These are phyloP conservation scores for Tenebrosternarchus preto DNA, from an alignment of 2,113 vertebrate species.

Conservation along the genomic window DNA sequence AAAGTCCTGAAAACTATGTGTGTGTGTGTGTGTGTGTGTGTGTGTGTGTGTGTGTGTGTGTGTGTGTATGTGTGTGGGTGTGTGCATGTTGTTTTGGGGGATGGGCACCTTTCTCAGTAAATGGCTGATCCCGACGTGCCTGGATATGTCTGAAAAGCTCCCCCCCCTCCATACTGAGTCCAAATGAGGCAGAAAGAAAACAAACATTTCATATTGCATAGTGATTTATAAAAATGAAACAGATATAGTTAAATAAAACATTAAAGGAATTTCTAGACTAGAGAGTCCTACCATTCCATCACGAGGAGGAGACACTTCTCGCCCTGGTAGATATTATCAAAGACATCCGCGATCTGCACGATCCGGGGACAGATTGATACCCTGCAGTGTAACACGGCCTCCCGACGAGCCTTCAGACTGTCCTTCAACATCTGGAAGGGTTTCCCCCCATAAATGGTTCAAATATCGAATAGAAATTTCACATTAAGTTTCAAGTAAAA, in stretches of 20 bases:
- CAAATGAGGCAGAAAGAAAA: conserved; percentile 25
- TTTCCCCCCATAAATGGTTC: neutral
- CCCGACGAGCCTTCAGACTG: conserved; percentile 81
- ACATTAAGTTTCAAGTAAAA: neutral
- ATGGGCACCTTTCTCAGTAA: conserved; percentile 84
- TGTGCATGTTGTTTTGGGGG: neutral
- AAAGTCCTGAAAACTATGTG: too few relatives aligned
- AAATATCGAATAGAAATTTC: neutral
- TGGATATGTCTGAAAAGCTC: conserved; percentile 86
- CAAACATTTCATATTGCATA: neutral
- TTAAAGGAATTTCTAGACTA: neutral
- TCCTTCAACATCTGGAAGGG: conserved; percentile 78
- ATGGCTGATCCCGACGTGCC: conserved; percentile 84
- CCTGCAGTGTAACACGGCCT: conserved; percentile 85
- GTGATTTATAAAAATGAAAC: neutral
- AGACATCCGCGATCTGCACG: conserved; percentile 81
- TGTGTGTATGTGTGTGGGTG: neutral
- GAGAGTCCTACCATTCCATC: conserved; percentile 78
- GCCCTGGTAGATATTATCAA: conserved; percentile 83
- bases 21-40: too few relatives aligned
- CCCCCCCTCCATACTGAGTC: conserved; percentile 83
- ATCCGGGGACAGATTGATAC: conserved; percentile 81
- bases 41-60: neutral
- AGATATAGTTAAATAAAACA: neutral
- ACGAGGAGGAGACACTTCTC: conserved; percentile 85